Base-by-base conservation (phyloP, 2,113 vertebrate genomes). In the Blennius ocellaris region DNA sequence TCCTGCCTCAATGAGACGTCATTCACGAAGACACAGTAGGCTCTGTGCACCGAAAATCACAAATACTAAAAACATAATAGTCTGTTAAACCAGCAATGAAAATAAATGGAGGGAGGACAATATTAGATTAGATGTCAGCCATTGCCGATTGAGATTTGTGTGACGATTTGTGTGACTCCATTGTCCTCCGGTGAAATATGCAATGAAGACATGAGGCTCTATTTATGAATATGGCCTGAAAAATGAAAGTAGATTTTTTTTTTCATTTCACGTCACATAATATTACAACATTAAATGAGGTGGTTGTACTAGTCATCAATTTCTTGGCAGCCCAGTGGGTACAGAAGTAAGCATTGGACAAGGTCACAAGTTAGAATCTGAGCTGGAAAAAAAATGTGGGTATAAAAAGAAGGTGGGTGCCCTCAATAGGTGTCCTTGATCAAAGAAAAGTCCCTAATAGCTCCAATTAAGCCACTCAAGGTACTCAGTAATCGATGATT, bases 81-180 rank as follows among this genome's bases (percentile, higher is more conserved):
- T 73, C 76, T 85, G 74, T 89, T 91, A 87, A 87, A 82, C 56
- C 67, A 85, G 78, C 78, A 74, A 87, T 78, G 76, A 87, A 89
- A 90, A 76, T 82, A 85, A 88, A 85, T 81, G 69, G 76, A 83
- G 76, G 61, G 52, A 65, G 78, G 76, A 82, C 17, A 55, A 77
- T 60, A 73, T 84, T 83, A 87, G 83, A 86, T 83, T 87, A 82
- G 80, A 79, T 89, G 86, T 87, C 87, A 88, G 71, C 77, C 68
- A 55, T 59, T 63, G 65, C 60, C 76, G 71, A 60, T 68, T 53
- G 76, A 89, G 81, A 91, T 88, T 82, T 86, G 82, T 86, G 81
- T 70, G 82, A 84, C 77, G 69, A 69, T 62, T 63, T 54, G 73
- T 77, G 69, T 85, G 76, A 87, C 83, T 85, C 62, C 45, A 85